These are phyloP conservation scores for Sogatella furcifera DNA, from an alignment of 1,140 invertebrate genomes.

Conservation along the genomic window DNA sequence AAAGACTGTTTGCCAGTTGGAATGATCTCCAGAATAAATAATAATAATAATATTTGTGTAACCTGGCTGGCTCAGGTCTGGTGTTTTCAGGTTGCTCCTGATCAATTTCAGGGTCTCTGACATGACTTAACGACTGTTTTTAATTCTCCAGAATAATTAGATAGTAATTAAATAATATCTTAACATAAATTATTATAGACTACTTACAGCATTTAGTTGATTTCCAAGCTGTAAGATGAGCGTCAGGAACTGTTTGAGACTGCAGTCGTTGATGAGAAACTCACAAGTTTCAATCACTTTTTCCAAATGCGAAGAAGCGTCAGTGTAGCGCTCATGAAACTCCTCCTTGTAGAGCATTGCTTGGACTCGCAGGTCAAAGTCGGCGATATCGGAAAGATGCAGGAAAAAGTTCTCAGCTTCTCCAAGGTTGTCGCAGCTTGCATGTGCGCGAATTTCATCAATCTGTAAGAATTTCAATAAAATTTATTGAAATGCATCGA, in stretches of 20 bases:
- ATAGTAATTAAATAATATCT: no score
- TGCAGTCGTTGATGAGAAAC: conserved; percentile 27
- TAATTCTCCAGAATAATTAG: no score
- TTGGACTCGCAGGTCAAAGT: conserved; percentile 35
- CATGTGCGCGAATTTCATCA: conserved; percentile 29
- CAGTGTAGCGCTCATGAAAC: conserved; percentile 36
- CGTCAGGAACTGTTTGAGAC: conserved; percentile 35
- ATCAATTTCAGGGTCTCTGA: no score
- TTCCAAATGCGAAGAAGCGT: conserved; percentile 36
- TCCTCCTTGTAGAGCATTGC: conserved; percentile 42
- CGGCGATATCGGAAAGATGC: conserved; percentile 29
- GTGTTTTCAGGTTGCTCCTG: no score
- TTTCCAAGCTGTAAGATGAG: conserved; percentile 38
- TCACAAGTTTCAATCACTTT: conserved; percentile 34
- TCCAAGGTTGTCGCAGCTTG: conserved; percentile 30
- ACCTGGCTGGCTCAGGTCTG: no score
- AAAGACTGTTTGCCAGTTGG: no score
- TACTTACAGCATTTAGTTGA: conserved; percentile 39
- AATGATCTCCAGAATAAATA: no score
- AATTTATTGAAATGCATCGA: no score
- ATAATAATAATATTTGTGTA: no score
- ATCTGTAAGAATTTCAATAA: conserved; percentile 26
- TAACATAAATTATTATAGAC: no score
- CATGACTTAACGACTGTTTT: no score
- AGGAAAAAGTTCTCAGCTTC: conserved; percentile 36